Evolutionary conservation across 2,797 vertebrate genomes (phyloP), one percentile per base, ranked within the genome.

Genomic region (Ctenopoma multispine): DNA sequence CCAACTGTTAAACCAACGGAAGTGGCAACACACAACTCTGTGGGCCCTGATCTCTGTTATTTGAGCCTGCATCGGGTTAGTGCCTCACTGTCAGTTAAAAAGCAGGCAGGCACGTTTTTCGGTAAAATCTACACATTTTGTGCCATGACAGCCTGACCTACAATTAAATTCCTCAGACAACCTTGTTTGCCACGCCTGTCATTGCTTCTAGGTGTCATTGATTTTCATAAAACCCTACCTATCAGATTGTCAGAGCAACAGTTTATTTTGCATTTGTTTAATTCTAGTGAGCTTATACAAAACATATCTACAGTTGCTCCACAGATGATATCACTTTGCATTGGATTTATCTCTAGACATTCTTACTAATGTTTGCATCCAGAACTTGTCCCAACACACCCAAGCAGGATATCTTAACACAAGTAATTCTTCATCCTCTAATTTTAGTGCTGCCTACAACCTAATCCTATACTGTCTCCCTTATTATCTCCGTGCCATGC

Each of bases 1-100:
- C 59, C 69, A 84, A 83, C 81, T 80, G 85, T 85, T 66, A 81
- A 88, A 90, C 82, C 81, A 87, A 59, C 89, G 81, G 88, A 90
- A 87, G 83, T 86, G 72, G 85, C 59, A 79, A 69, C 69, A 71
- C 44, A 64, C 69, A 55, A 11, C 62, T 46, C 13, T 66, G 60
- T 38, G 54, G 59, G 21, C 24, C 47, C 64, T 23, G 4, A 34
- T 38, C 56, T 60, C 51, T 74, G 27, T n/a, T 21, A 60, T 67
- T 46, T 60, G 54, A 61, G 38, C n/a, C 62, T 56, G 12, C 47
- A 63, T 40, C 41, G 75, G 58, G 68, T 46, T 80, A 71, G 34
- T 27, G 50, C 36, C 58, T 78, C 27, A 50, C 14, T 77, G 47
- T 66, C 36, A 51, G 23, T 62, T 47, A 17, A 21, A 69, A 36